phyloP scores from a whole-genome alignment of 2,888 invertebrate genomes.

The Melipona beecheii region DNA sequence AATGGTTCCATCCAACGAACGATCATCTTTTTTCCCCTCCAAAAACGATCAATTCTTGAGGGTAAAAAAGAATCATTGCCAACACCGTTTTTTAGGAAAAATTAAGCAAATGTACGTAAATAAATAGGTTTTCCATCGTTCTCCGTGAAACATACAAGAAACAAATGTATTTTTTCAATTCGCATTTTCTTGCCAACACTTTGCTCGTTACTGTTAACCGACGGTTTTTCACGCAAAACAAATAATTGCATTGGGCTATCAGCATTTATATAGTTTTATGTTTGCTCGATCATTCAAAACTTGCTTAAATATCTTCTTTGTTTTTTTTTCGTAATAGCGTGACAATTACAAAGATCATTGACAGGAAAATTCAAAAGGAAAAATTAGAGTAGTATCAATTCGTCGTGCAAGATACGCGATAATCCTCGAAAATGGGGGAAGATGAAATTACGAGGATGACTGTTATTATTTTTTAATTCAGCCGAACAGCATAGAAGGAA shows the following conservation, averaged over 20 bases:
- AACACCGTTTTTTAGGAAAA: not conserved
- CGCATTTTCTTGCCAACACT: too few species aligned
- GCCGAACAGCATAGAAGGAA: not conserved
- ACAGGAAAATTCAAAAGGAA: slow-evolving; percentile 8
- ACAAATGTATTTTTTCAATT: too few species aligned
- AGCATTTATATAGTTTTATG: not conserved
- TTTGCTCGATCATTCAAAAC: not conserved
- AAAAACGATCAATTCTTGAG: not conserved
- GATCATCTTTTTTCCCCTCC: too few species aligned
- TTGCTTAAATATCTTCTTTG: too few species aligned
- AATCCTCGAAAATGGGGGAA: not conserved
- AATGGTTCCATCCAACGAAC: not conserved
- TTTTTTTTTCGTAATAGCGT: not conserved
- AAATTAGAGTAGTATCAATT: slow-evolving; percentile 3
- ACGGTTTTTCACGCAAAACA: too few species aligned
- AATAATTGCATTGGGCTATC: not conserved
- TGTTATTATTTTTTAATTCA: not conserved
- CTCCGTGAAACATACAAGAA: too few species aligned
- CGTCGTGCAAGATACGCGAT: slow-evolving; percentile 30
- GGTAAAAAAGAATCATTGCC: too few species aligned
- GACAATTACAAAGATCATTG: not conserved
- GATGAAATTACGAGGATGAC: not conserved
- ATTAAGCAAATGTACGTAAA: not conserved
- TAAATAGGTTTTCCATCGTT: too few species aligned
- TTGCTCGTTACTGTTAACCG: too few species aligned